Base-by-base conservation (phyloP, 1,140 invertebrate genomes). In the Latrodectus geometricus region DNA sequence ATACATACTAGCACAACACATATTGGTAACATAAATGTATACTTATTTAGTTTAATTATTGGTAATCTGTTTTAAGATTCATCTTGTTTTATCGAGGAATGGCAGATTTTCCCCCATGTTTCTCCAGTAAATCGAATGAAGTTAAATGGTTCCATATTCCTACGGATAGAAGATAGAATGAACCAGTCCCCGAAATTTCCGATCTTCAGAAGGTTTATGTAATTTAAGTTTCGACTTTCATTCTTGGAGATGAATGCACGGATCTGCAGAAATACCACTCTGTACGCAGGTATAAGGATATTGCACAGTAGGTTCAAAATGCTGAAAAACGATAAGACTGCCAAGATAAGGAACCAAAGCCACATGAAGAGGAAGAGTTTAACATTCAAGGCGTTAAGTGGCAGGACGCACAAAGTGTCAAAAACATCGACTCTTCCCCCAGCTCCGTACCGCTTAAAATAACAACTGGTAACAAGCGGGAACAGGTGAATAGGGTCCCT, bases 281-380 rank as follows among this genome's bases (percentile, higher is more conserved):
- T 56, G 9, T 87, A 87, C 17, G 20, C 11, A 4, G 85, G 72
- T 8, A 74, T 9, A 23, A 49, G 14, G 14, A 76, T 56, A n/a
- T 20, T 9, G 14, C 66, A 66, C 0, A 49, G 23, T 0, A 87
- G n/a, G 14, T 79, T 5, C 12, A 80, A 1, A 17, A 87, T 8
- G 66, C 54, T 79, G 12, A 35, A 21, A 50, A 80, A 8, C 9
- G 85, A 79, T 35, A 87, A 4, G 7, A 54, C 35, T 0, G 73
- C 11, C 54, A 87, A 20, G 4, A 87, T 1, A 52, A 70, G 7
- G 23, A 95, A 90, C 97, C 97, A 98, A 92, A 97, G 97, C 97
- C 97, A 98, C 0, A 97, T 92, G 92, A 97, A 97, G 9, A 97
- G 95, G 93, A 97, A 98, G 90, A 98, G 97, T 92, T 97, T 98